A percentile compares a stretch with the other conserved stretches of the same genome.
phyloP scores from a whole-genome alignment of 2,113 vertebrate genomes.

The Hucho hucho region DNA sequence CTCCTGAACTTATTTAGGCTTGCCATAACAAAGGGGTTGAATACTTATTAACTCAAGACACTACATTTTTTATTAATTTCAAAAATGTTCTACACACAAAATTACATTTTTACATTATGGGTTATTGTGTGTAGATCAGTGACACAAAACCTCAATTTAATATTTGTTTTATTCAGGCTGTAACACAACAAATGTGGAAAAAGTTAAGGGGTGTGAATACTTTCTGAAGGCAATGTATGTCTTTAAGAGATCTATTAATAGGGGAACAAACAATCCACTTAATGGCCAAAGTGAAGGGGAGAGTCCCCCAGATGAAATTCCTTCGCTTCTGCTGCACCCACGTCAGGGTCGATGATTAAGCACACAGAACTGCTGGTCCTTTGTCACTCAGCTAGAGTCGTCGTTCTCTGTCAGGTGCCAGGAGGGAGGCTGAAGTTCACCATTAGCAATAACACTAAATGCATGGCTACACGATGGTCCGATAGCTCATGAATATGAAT shows the following conservation, averaged over 20 bases:
- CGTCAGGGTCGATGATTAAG: slow-evolving; percentile 70
- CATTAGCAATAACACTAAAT: slow-evolving; percentile 77
- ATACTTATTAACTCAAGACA: no score
- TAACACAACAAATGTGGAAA: no score
- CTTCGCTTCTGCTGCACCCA: slow-evolving; percentile 53
- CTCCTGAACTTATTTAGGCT: no score
- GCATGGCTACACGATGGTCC: slow-evolving; percentile 65
- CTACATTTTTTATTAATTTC: no score
- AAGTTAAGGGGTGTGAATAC: no score
- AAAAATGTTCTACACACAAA: no score
- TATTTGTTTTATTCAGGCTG: no score
- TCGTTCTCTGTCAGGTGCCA: slow-evolving; percentile 75
- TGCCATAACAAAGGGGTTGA: no score
- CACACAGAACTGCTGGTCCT: slow-evolving; percentile 63
- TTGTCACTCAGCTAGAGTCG: slow-evolving; percentile 73
- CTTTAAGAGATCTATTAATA: slow-evolving; percentile 66
- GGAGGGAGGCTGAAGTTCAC: slow-evolving; percentile 62
- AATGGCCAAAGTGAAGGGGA: slow-evolving; percentile 66
- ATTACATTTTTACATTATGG: no score
- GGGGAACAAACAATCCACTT: slow-evolving; percentile 67
- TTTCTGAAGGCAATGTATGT: not conserved
- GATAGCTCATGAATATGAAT: slow-evolving; percentile 78
- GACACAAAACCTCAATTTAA: no score
- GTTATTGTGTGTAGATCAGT: no score
- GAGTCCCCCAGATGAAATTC: slow-evolving; percentile 59